Evolutionary conservation across 2,797 vertebrate genomes (phyloP), one percentile per base, ranked within the genome.

Genomic region (Schizopygopsis malacanthus): DNA sequence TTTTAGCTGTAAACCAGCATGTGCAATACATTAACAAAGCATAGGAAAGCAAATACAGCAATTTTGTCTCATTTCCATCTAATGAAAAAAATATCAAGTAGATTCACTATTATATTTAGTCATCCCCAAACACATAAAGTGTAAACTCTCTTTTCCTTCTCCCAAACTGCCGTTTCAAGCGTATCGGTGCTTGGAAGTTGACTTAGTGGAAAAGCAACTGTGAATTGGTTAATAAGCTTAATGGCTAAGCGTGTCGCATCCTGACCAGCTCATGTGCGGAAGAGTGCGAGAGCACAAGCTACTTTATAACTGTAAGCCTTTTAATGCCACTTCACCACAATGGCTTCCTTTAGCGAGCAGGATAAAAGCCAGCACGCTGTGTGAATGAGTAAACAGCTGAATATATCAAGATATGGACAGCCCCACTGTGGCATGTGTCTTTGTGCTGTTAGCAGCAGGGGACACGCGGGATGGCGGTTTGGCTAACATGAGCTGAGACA

Each of bases 271-370:
- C 93, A 91, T 90, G 88, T 87, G 88, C 5, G 12, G 91, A 93
- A 91, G 93, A 93, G 89, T 92, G 92, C 90, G 86, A 83, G 91
- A 93, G 92, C 92, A 90, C 91, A 89, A 78, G 91, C 92, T 91
- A 93, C 92, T 94, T 93, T 92, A 91, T 91, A 90, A 90, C 89
- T 89, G 92, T 95, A 95, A 95, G 95, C 86, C 45, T 80, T 85
- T 86, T 80, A 88, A 82, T 81, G 76, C 82, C 76, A 83, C 95
- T 93, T 92, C 89, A 90, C 89, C 79, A 92, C 92, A 93, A 93
- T 93, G 92, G 92, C 89, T 90, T 92, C 87, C 90, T 93, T 89
- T 91, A 84, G 81, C 59, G 59, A 63, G 13, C 61, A 75, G 72
- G 82, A 77, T 43, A 72, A 87, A 82, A 69, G 86, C 85, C 81